phyloP scores from a whole-genome alignment of 2,113 vertebrate genomes.

The Sterrhoptilus dennistouni region DNA sequence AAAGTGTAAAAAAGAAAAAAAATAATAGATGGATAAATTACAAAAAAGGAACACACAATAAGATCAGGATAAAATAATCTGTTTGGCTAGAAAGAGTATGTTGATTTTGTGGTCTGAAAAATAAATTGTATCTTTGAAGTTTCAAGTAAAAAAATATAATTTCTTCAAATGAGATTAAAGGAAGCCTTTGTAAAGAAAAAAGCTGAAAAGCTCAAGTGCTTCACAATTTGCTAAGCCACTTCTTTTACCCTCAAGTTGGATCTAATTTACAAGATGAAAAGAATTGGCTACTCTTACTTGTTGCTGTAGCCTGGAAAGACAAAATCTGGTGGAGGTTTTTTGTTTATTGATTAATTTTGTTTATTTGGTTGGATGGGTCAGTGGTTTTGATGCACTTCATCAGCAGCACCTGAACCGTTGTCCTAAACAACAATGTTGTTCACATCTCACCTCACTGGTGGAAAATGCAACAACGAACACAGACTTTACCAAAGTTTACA shows the following conservation, averaged over 20 bases:
- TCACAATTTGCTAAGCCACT: background rate
- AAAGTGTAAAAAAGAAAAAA: background rate
- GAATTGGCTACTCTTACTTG: background rate
- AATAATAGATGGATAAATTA: background rate
- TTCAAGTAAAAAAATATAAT: background rate
- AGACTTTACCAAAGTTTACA: background rate
- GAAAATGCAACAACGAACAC: background rate
- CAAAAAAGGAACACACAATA: background rate
- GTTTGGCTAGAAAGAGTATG: background rate
- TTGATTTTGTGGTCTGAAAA: background rate
- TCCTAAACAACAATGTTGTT: background rate
- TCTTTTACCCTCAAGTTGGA: background rate
- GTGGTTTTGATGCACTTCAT: rapidly evolving
- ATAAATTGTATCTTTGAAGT: background rate
- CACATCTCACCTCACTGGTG: background rate
- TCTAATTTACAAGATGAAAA: background rate
- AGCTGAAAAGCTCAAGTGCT: background rate
- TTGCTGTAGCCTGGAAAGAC: background rate
- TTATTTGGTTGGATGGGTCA: background rate
- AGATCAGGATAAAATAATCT: background rate
- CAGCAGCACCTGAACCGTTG: background rate
- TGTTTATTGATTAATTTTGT: background rate
- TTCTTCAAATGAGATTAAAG: background rate
- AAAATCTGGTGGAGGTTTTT: background rate
- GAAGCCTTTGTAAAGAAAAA: background rate